Percentiles rank a stretch among this genome's conserved stretches.
Conservation (phyloP, 2,797 vertebrate species). For the Prunella strophiata region DNA sequence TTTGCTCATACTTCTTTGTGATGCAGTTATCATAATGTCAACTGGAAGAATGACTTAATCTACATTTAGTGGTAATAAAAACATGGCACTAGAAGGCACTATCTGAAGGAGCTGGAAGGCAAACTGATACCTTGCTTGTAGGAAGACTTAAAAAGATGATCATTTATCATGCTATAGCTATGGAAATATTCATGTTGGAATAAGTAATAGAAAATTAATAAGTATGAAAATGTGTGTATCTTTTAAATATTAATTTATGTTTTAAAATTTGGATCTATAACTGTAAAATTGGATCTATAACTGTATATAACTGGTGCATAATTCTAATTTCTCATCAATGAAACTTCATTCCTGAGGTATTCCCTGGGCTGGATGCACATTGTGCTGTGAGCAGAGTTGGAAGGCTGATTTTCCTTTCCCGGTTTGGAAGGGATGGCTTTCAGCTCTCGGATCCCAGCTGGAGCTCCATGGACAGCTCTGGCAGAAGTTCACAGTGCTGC, state of each 20-base stretch:
- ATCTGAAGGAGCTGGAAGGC: background rate
- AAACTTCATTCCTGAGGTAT: background rate
- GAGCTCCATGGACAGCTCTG: background rate
- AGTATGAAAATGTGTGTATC: background rate
- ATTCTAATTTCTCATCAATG: background rate
- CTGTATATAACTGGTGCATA: background rate
- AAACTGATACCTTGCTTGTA: background rate
- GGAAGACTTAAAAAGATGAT: background rate
- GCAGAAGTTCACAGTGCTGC: background rate
- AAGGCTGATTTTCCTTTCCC: background rate
- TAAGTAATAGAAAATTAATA: background rate
- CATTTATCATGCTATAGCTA: background rate
- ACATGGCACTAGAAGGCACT: background rate
- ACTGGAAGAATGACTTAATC: background rate
- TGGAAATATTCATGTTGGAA: background rate
- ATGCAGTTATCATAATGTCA: background rate
- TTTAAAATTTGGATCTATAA: background rate
- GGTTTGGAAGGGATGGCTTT: background rate
- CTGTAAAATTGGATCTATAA: background rate
- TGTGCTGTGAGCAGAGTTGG: background rate
- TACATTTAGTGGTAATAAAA: slow-evolving; percentile 16
- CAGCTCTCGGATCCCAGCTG: background rate
- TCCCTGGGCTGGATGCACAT: background rate
- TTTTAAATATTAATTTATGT: background rate
- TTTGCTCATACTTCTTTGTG: slow-evolving; percentile 11